Evolutionary conservation across 2,797 vertebrate species (phyloP), one percentile per base, ranked within the genome.

Genomic region (Eleutherodactylus coqui): DNA sequence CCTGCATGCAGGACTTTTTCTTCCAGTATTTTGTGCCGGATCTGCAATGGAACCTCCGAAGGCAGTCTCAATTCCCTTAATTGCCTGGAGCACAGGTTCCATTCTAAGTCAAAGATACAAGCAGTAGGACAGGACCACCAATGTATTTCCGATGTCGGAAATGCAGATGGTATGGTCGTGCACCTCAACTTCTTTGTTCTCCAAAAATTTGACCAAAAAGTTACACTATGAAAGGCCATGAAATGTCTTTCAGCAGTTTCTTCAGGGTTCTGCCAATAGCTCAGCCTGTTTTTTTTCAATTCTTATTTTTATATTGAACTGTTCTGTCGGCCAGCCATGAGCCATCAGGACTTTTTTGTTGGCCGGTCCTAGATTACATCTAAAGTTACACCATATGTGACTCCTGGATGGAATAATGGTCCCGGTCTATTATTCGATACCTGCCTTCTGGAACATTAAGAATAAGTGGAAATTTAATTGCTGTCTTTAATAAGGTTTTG

Each of bases 311-410:
- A 32, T 70, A 70, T 14, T 41, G 21, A 69, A 69, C 36, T 27
- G 1, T 27, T 73, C 3, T 41, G 41, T 73, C 2, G n/a, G 67
- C 34, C 67, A 9, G 67, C 36, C 38, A 70, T 5, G 19, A 43
- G 21, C 67, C 36, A 70, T 70, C 24, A n/a, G 67, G 8, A 43
- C 21, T 24, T 36, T 11, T 41, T 24, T 69, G 64, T 70, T 70
- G 67, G 69, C 69, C 24, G 24, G 69, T 27, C 3, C 9, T 73
- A 41, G 24, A 38, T 45, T 45, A 6, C 69, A 27, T 73, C 38
- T 73, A 73, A 73, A 73, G 69, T 73, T 73, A 73, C 69, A 73
- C 38, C 69, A 73, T 27, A 73, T 73, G 69, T 73, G 24, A 43
- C 69, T 73, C 24, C 41, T 73, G 69, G 69, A 73, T 45, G 38